Percentiles rank a stretch among this genome's conserved stretches.
These are phyloP conservation scores for Atta colombica DNA, from an alignment of 1,140 invertebrate species.

Conservation along the genomic window DNA sequence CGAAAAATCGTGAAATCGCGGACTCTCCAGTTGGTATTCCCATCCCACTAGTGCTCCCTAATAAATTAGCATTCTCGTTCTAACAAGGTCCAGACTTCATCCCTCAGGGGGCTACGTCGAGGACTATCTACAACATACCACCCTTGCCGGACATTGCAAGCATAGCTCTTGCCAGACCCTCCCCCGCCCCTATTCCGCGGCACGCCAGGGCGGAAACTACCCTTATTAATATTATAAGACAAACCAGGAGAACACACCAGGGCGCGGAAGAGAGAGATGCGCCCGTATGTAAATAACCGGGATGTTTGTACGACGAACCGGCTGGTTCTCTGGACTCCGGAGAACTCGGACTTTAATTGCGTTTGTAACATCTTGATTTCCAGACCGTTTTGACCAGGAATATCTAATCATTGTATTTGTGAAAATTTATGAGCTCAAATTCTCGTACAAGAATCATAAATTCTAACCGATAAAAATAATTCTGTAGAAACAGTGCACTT, in stretches of 20 bases:
- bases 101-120: slow-evolving; percentile 80
- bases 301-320: slow-evolving; percentile 78
- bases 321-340: slow-evolving; percentile 29
- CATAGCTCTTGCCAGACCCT: slow-evolving; percentile 84
- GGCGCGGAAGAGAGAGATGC: slow-evolving; percentile 44
- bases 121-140: slow-evolving; percentile 85
- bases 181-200: slow-evolving; percentile 78
- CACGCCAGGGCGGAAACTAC: slow-evolving; percentile 82
- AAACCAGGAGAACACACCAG: slow-evolving; percentile 73
- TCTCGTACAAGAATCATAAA: not conserved
- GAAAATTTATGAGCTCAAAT: not conserved
- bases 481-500: not conserved
- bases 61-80: slow-evolving; percentile 87
- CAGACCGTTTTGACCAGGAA: not conserved
- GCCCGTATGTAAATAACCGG: slow-evolving; percentile 81
- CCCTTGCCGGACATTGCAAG: slow-evolving; percentile 85
- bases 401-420: slow-evolving; percentile 41
- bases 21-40: slow-evolving; percentile 61
- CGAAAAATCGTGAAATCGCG: slow-evolving; percentile 78
- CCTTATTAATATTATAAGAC: slow-evolving; percentile 86
- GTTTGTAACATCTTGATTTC: slow-evolving; percentile 59
- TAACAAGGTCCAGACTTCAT: slow-evolving; percentile 86
- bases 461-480: not conserved
- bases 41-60: slow-evolving; percentile 76
- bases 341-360: slow-evolving; percentile 68